phyloP scores from a whole-genome alignment of 1,140 invertebrate genomes.

The Cylas formicarius region DNA sequence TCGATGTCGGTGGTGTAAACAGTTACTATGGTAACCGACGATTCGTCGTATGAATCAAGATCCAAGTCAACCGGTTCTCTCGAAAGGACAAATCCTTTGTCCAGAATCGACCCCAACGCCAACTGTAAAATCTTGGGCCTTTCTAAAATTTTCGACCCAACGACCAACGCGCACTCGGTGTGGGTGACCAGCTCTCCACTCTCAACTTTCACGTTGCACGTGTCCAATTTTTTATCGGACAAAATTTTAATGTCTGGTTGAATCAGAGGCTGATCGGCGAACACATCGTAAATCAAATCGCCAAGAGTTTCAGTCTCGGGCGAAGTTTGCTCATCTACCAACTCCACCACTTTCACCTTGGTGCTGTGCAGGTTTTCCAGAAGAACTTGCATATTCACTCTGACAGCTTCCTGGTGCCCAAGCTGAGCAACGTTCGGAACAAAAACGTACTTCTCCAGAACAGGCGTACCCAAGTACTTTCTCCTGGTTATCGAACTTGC shows the following conservation, averaged over 20 bases:
- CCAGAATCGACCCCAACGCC: slow-evolving; percentile 40
- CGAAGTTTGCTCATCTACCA: slow-evolving; percentile 35
- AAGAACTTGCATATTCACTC: slow-evolving; percentile 21
- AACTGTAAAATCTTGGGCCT: slow-evolving; percentile 38
- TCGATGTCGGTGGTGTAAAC: slow-evolving; percentile 42
- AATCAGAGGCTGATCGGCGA: slow-evolving; percentile 52
- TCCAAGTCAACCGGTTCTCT: slow-evolving; percentile 40
- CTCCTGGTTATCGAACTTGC: slow-evolving; percentile 67
- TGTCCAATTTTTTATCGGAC: slow-evolving; percentile 27
- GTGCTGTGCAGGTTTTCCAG: slow-evolving; percentile 18
- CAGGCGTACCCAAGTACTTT: slow-evolving; percentile 53
- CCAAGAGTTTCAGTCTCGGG: slow-evolving; percentile 46
- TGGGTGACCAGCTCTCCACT: slow-evolving; percentile 53
- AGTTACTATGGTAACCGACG: slow-evolving; percentile 41
- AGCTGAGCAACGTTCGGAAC: slow-evolving; percentile 50
- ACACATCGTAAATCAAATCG: slow-evolving; percentile 45
- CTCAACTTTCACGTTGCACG: slow-evolving; percentile 49
- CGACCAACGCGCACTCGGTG: slow-evolving; percentile 49
- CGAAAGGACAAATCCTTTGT: slow-evolving; percentile 46
- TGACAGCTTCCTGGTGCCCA: slow-evolving; percentile 15
- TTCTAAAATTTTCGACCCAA: slow-evolving; percentile 46
- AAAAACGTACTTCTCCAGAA: slow-evolving; percentile 68
- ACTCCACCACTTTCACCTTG: slow-evolving; percentile 12
- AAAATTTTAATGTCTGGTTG: slow-evolving; percentile 51
- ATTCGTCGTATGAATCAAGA: slow-evolving; percentile 5